Evolutionary conservation across 2,888 invertebrate species (phyloP), one percentile per base, ranked within the genome.

Genomic region (Iphiclides podalirius): DNA sequence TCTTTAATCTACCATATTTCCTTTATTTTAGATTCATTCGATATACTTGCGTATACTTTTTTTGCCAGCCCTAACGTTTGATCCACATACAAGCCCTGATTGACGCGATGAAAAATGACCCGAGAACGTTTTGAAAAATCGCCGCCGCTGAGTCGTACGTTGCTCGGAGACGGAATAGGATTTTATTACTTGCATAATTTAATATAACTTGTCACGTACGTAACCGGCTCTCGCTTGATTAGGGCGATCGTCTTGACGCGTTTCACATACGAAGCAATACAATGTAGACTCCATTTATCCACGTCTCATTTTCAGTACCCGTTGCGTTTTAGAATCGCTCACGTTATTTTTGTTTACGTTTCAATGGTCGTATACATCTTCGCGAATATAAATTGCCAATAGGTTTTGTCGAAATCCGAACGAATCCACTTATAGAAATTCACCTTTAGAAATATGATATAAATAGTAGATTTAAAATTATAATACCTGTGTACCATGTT

Each of bases 51-150:
- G n/a, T n/a, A n/a, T n/a, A n/a, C n/a, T n/a, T n/a, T n/a, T n/a
- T n/a, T n/a, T 63, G 73, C n/a, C 82, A 84, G 37, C 86, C 86
- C 76, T 86, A 58, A 54, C 47, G 42, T 35, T 52, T 54, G 64
- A 39, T 72, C 63, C 63, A 67, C 66, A 77, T 67, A 75, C 75
- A 71, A 48, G 46, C 50, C 45, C 44, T 85, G 86, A 87, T 88
- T 87, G 88, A 88, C 75, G 86, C 83, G 79, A 83, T 86, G 87
- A 88, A 81, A 86, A 87, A 88, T 87, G 88, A 86, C 63, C 82
- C 82, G 82, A 84, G 78, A 84, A 85, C 77, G 79, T 86, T 86
- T 79, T 83, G 86, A 86, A 79, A 85, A 86, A 85, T 85, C 79
- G 75, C 75, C 20, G 6, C 20, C 20, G 20, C 69, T 71, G 74